Percentiles rank a stretch among this genome's conserved stretches.
Evolutionary conservation across 2,888 invertebrate species (phyloP).

Genomic region (Drosophila hamatofila): DNA sequence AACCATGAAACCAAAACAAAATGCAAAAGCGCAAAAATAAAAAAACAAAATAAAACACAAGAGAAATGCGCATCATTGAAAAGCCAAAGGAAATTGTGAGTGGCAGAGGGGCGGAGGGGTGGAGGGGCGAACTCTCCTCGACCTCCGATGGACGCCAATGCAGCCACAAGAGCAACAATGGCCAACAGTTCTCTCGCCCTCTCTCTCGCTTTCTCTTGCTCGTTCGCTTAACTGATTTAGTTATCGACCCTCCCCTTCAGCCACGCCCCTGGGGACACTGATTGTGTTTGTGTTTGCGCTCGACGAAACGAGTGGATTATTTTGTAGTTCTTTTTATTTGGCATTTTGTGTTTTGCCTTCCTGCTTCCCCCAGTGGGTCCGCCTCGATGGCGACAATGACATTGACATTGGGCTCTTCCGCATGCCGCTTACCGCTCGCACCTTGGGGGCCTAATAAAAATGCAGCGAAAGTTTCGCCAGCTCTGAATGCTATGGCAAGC

Average conservation of each 20-base stretch:
- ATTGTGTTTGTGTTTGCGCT: slow-evolving; percentile 29
- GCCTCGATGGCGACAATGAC: slow-evolving; percentile 30
- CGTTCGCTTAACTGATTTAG: slow-evolving; percentile 62
- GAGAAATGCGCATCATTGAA: slow-evolving; percentile 37
- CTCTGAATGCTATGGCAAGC: not conserved
- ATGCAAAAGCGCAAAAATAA: slow-evolving; percentile 28
- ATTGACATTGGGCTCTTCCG: slow-evolving; percentile 51
- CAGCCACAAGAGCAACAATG: slow-evolving; percentile 10
- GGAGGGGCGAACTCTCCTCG: slow-evolving; percentile 19
- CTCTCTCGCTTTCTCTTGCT: not conserved
- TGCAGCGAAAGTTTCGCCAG: slow-evolving; percentile 17
- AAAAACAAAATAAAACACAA: slow-evolving; percentile 16
- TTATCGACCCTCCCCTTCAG: slow-evolving; percentile 33
- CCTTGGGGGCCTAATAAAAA: slow-evolving; percentile 32
- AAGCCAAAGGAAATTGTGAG: not conserved
- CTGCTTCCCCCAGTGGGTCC: slow-evolving; percentile 8
- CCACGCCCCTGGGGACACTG: slow-evolving; percentile 11
- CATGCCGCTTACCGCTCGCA: slow-evolving; percentile 7
- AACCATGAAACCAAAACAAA: slow-evolving; percentile 69
- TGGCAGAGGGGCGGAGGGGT: not conserved
- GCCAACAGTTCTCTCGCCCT: slow-evolving; percentile 47
- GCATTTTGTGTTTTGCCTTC: slow-evolving; percentile 36
- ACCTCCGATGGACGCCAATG: slow-evolving; percentile 42
- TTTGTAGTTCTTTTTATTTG: slow-evolving; percentile 59
- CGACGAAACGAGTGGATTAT: slow-evolving; percentile 63